Conservation (phyloP, 2,888 invertebrate genomes). For the Callyntrura sp. region DNA sequence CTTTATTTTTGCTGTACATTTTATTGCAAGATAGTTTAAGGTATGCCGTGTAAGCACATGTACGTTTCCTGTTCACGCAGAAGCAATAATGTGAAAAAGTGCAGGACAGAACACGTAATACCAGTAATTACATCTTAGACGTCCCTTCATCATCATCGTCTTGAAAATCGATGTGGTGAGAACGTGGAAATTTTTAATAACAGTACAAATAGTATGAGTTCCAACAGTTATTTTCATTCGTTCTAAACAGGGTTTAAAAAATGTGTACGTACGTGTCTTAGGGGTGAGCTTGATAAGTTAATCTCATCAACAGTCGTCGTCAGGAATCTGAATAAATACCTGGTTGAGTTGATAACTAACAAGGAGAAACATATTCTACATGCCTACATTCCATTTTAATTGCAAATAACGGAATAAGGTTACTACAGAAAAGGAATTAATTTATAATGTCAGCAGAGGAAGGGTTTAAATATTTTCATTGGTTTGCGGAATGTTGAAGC, state of each 20-base stretch:
- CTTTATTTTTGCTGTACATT: not conserved
- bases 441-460: no score
- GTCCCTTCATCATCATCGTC: not conserved
- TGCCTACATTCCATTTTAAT: not conserved
- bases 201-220: not conserved
- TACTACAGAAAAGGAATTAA: not conserved
- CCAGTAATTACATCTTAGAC: slow-evolving; percentile 35
- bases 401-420: not conserved
- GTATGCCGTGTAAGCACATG: not conserved
- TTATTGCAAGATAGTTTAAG: slow-evolving; percentile 4
- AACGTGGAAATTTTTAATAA: slow-evolving; percentile 35
- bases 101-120: slow-evolving; percentile 37
- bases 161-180: not conserved
- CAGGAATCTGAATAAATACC: slow-evolving; percentile 20
- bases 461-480: no score
- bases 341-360: not conserved
- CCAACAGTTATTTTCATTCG: slow-evolving; percentile 27
- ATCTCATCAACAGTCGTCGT: not conserved
- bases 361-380: not conserved
- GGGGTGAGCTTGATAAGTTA: slow-evolving; percentile 37
- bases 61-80: slow-evolving; percentile 49
- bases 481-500: no score
- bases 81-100: slow-evolving; percentile 31
- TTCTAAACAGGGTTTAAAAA: not conserved
- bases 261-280: not conserved